Conservation (phyloP, 2,797 vertebrate species). For the Neostethus bicornis region DNA sequence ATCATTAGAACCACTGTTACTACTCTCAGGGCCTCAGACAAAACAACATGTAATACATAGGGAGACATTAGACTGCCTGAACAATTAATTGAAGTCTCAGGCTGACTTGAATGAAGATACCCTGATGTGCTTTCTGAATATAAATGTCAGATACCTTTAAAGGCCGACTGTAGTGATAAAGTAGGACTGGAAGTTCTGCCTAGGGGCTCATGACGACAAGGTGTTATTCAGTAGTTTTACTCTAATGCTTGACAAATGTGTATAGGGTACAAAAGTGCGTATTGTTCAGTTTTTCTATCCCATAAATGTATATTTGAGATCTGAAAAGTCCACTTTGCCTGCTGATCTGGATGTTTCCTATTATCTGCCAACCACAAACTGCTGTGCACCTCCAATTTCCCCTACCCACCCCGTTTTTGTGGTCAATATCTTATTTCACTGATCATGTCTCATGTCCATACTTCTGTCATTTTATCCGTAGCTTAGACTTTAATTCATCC, state of each 20-base stretch:
- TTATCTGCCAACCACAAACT: too few species aligned
- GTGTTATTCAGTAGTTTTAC: neutral
- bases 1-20: conserved; percentile 50
- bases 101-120: conserved; percentile 13
- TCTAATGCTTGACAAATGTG: neutral
- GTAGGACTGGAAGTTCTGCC: neutral
- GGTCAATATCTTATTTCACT: too few species aligned
- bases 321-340: too few species aligned
- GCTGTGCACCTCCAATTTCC: too few species aligned
- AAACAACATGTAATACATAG: conserved; percentile 33
- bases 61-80: conserved; percentile 42
- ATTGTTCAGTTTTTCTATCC: neutral
- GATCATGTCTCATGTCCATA: too few species aligned
- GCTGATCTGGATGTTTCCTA: too few species aligned
- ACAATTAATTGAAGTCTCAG: conserved; percentile 27
- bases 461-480: too few species aligned
- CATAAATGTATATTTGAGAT: too few species aligned
- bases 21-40: conserved; percentile 33
- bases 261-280: neutral
- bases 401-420: too few species aligned
- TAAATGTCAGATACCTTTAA: neutral
- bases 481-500: too few species aligned
- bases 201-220: neutral
- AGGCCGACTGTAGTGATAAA: neutral
- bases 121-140: conserved; percentile 9